Base-by-base conservation (phyloP, 2,797 vertebrate genomes). In the Pogonophryne albipinna region DNA sequence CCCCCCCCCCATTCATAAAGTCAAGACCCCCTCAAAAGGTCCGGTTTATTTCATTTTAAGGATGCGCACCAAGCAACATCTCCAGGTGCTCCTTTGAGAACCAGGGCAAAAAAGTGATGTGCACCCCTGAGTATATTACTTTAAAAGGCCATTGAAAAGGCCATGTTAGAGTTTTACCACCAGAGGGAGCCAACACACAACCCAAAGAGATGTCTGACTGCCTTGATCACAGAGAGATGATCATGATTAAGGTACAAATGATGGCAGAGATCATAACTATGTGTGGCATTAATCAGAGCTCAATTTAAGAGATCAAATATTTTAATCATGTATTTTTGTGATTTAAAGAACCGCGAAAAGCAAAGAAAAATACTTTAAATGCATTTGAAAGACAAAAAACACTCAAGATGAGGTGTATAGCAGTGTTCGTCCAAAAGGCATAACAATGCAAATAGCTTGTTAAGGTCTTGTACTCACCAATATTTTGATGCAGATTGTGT, bases 171-270 rank as follows among this genome's bases (percentile, higher is more conserved):
- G 0, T 63, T 42, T 42, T 2, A 63, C 79, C 89, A 76, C 75
- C 66, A 87, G 89, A 72, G 64, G 79, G 78, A 51, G 50, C 71
- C 58, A 85, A 50, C 27, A n/a, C 13, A 66, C 65, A 41, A 27
- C 41, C 74, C 2, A 61, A 23, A 4, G 0, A 60, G 4, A 57
- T 20, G 5, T n/a, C 41, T 20, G 16, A 2, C 49, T 19, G 4
- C 2, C 5, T 20, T 16, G 1, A 20, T 20, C 14, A 46, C 6
- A 17, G 34, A 15, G 0, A 12, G 2, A 27, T 52, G 20, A 34
- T 58, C 15, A 4, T 20, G 15, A 62, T 66, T 31, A 63, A 14
- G 12, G 34, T 1, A 23, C 46, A 41, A 11, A 17, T 42, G 17
- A 17, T 27, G 46, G 17, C 12, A 4, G 1, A 17, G 31, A 47